Base-by-base conservation (phyloP, 2,113 vertebrate species). In the Connochaetes taurinus region DNA sequence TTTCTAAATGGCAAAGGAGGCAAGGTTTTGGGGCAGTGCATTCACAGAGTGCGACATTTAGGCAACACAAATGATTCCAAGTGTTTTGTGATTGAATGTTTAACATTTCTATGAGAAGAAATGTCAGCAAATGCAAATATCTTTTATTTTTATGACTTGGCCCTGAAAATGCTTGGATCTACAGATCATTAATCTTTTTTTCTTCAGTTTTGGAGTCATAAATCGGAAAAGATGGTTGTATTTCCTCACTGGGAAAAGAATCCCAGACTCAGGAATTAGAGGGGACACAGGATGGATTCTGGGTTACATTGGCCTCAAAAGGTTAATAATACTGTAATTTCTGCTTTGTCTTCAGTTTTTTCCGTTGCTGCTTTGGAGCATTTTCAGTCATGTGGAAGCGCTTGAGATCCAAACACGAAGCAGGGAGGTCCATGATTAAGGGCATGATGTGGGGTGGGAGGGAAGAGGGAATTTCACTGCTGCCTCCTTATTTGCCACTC, bases 401-500 rank as follows among this genome's bases (percentile, higher is more conserved):
- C 2, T 0, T 40, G 31, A 71, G 7, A 7, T 3, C 14, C 45
- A 19, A 7, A 47, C 9, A 50, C 0, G 2, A 58, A 33, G 4
- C 74, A 76, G 9, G n/a, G n/a, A 21, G 74, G 21, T n/a, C 33
- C 7, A 12, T 81, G 33, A 29, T 11, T 12, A 25, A 47, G 31
- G 13, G 16, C 27, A 3, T 64, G 33, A 3, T n/a, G 27, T 40
- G 3, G 19, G 11, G 11, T 43, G 15, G 55, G 52, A 15, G 6
- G 12, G 23, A n/a, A n/a, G 27, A 2, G 7, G 7, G 29, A 5
- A 5, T 8, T 58, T 31, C 21, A 8, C 53, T 4, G 0, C 0
- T 1, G 21, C 21, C 5, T 47, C 23, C 45, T 9, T 4, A 33
- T n/a, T 25, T 31, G 27, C 47, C 50, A 13, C 9, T 13, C 12